Conservation (phyloP, 2,888 invertebrate genomes). For the Junonia oenone region DNA sequence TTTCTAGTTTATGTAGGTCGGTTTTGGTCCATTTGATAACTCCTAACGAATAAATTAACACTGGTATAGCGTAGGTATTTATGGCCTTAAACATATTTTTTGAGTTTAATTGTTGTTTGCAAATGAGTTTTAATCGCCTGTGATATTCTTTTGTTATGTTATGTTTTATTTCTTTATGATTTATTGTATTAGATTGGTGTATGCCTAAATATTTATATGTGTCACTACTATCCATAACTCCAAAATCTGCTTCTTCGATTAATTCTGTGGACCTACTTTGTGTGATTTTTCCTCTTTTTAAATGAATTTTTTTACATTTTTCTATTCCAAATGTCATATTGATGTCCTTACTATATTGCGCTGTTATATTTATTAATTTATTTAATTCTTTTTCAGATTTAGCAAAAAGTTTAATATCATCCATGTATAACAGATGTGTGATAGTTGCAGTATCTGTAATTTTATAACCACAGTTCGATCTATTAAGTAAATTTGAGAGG, state of each 20-base stretch:
- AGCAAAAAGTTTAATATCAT: constrained; percentile 18
- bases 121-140: constrained; percentile 7
- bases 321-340: constrained; percentile 26
- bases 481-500: constrained; percentile 5
- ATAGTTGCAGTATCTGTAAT: neutral
- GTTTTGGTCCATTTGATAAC: constrained; percentile 10
- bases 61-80: constrained; percentile 16
- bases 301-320: constrained; percentile 18
- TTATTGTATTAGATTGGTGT: constrained; percentile 9
- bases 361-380: neutral
- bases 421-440: constrained; percentile 18
- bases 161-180: neutral
- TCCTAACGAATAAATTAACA: constrained; percentile 15
- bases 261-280: neutral
- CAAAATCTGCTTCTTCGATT: constrained; percentile 8
- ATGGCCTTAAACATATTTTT: constrained; percentile 15
- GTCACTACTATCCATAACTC: constrained; percentile 5
- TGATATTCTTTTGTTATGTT: neutral
- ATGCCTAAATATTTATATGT: constrained; percentile 19
- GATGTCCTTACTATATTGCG: constrained; percentile 16
- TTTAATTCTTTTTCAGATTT: constrained; percentile 2
- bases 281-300: constrained; percentile 10
- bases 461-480: neutral
- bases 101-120: constrained; percentile 4
- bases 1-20: neutral